Conservation (phyloP, 2,888 invertebrate genomes). For the Smittia sp. region DNA sequence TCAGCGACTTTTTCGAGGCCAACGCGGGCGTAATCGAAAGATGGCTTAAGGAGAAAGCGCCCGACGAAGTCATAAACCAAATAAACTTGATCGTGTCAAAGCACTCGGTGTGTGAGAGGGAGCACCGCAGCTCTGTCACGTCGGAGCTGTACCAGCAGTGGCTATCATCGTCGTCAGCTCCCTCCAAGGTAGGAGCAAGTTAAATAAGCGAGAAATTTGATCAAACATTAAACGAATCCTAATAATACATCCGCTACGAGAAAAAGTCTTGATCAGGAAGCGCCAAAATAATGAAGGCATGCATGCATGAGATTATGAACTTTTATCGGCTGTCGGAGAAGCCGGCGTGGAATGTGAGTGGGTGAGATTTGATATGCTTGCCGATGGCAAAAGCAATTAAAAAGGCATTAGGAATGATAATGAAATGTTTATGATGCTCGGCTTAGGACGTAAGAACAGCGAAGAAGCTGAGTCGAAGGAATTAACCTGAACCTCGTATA, state of each 20-base stretch:
- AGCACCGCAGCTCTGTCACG: slow-evolving; percentile 71
- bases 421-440: slow-evolving; percentile 2
- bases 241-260: too few species aligned
- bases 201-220: too few species aligned
- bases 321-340: background rate
- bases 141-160: slow-evolving; percentile 83
- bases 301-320: slow-evolving; percentile 6
- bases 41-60: slow-evolving; percentile 75
- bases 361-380: too few species aligned
- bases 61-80: slow-evolving; percentile 62
- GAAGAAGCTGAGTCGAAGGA: too few species aligned
- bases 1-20: slow-evolving; percentile 56
- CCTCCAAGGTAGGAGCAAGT: slow-evolving; percentile 63
- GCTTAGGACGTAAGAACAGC: background rate
- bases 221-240: too few species aligned
- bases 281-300: background rate
- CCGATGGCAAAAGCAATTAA: background rate
- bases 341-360: background rate
- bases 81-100: slow-evolving; percentile 59
- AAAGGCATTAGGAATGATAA: slow-evolving; percentile 14
- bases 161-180: slow-evolving; percentile 67
- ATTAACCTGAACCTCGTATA: too few species aligned
- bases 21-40: slow-evolving; percentile 70
- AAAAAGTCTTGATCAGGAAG: too few species aligned
- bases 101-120: slow-evolving; percentile 53